Evolutionary conservation across 2,888 invertebrate genomes (phyloP).

Genomic region (Limnephilus lunatus): DNA sequence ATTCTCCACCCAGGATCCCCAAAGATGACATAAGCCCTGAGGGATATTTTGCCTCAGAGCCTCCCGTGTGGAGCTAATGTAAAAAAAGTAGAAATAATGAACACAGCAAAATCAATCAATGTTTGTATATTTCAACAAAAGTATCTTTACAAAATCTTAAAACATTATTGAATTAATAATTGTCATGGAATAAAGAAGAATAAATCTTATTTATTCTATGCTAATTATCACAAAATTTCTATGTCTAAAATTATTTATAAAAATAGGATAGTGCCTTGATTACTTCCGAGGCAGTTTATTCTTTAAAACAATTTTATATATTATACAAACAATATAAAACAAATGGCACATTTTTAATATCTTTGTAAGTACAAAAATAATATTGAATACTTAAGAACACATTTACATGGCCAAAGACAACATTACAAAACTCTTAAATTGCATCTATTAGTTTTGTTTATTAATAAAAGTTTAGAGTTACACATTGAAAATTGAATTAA

Average conservation of each 20-base stretch:
- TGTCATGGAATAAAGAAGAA: background rate
- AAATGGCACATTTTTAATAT: background rate
- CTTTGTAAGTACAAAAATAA: background rate
- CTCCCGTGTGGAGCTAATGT: background rate
- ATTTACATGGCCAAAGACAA: background rate
- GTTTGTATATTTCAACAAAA: background rate
- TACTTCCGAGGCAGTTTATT: background rate
- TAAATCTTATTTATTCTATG: no score
- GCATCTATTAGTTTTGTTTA: background rate
- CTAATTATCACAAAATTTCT: background rate
- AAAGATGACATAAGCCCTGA: no score
- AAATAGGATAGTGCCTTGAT: background rate
- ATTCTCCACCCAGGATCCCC: no score
- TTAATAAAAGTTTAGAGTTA: background rate
- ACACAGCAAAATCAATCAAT: background rate
- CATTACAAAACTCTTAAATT: background rate
- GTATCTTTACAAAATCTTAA: background rate
- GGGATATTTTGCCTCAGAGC: no score
- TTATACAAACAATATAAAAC: background rate
- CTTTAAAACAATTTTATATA: background rate
- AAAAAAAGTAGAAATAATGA: background rate
- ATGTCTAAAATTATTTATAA: background rate
- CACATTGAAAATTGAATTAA: background rate
- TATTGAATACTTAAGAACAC: background rate
- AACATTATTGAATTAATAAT: background rate